Base-by-base conservation (phyloP, 92 coral and sea anemone species). In the Parazoanthus atlanticus region DNA sequence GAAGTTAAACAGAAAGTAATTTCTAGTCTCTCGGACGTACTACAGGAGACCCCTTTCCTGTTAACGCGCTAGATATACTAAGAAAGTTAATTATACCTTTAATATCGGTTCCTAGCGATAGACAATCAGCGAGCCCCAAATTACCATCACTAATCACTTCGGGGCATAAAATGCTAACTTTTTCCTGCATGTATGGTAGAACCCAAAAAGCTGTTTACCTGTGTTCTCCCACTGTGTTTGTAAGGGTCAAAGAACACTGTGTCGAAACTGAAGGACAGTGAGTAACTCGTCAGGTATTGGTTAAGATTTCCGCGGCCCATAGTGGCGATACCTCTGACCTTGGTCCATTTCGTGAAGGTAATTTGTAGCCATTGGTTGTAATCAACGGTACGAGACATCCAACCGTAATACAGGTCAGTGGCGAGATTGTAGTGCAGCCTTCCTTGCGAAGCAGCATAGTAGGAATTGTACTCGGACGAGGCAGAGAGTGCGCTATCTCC, bases 301-400 rank as follows among this genome's bases (percentile, higher is more conserved):
- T 28, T 46, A 0, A 43, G 78, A 13, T 84, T 31, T 0, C 87
- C 87, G 11, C 78, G 87, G 11, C 87, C 87, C 64, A 36, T 49
- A 5, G 87, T 84, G 19, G 87, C 87, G 12, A 84, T 43, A 67
- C 87, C 87, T 78, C 66, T 69, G 87, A 84, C 87, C 29, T 70
- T 43, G 40, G 78, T 84, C 87, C 87, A 84, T 9, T 84, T 84
- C 1, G 77, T 31, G 64, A 84, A 84, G 7, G 87, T 84, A 13
- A 84, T 46, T 84, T 84, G 87, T 3, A 84, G 38, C 87, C 87
- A 84, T 11, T 84, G 87, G 26, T 84, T 41, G 9, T 29, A 19
- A 11, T 69, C 65, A 31, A 4, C 4, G 1, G 16, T 0, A 8
- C 1, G 12, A 12, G 87, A 31, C 21, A 84, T 36, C 87, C 87